These are phyloP conservation scores for Synanthedon myopaeformis DNA, from an alignment of 2,888 invertebrate genomes.

Conservation along the genomic window DNA sequence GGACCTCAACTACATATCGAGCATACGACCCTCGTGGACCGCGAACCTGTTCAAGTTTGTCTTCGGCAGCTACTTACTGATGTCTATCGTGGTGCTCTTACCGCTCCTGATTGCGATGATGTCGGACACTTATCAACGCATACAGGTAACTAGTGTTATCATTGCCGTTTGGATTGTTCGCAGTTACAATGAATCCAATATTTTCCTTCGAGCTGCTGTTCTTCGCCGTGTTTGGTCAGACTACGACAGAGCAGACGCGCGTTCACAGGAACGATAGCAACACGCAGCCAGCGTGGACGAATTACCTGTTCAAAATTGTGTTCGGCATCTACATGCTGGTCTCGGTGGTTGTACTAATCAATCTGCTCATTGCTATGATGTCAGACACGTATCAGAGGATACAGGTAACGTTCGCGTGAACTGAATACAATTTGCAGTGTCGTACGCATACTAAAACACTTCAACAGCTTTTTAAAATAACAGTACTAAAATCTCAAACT, in stretches of 20 bases:
- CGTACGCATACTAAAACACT: slow-evolving; percentile 2
- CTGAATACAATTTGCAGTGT: slow-evolving; percentile 2
- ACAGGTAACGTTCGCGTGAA: slow-evolving; percentile 77
- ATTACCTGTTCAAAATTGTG: slow-evolving; percentile 87
- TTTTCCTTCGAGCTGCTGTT: slow-evolving; percentile 97
- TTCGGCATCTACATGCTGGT: slow-evolving; percentile 98
- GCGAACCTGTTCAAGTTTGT: slow-evolving; percentile 89
- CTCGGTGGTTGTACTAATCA: slow-evolving; percentile 98
- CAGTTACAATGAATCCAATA: slow-evolving; percentile 92
- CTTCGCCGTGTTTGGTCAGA: slow-evolving; percentile 98
- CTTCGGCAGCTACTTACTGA: slow-evolving; percentile 97
- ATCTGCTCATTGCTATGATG: slow-evolving; percentile 99
- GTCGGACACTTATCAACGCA: slow-evolving; percentile 99
- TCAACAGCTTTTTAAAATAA: neutral
- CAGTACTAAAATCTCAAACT: neutral
- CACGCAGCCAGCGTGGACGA: slow-evolving; percentile 85
- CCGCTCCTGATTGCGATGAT: slow-evolving; percentile 99
- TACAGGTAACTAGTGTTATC: slow-evolving; percentile 82
- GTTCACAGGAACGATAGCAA: slow-evolving; percentile 74
- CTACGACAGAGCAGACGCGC: slow-evolving; percentile 80
- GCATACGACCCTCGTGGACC: slow-evolving; percentile 83
- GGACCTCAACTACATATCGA: slow-evolving; percentile 81
- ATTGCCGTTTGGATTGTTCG: slow-evolving; percentile 47
- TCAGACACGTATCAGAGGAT: slow-evolving; percentile 99
- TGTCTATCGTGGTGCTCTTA: slow-evolving; percentile 97